Evolutionary conservation across 37 sponge, comb jelly and placozoan genomes (phyloP), one percentile per base, ranked within the genome.

Genomic region (Geodia barretti): DNA sequence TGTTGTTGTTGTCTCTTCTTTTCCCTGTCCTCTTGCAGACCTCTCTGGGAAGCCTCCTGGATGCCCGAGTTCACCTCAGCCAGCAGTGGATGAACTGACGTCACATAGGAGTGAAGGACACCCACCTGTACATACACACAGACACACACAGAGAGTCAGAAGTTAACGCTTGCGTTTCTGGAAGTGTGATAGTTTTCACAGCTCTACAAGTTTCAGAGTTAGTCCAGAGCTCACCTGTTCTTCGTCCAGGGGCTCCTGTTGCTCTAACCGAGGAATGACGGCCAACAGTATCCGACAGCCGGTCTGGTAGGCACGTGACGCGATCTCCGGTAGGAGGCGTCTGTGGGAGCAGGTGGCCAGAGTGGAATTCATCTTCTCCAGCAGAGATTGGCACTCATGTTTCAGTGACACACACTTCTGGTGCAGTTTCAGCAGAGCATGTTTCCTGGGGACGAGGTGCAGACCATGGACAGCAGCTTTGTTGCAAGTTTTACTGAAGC

Each of bases 31-130:
- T 71, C 76, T 30, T 39, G 60, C 23, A 74, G 63, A 23, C 70
- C 82, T 58, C 62, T 38, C 75, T 71, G 37, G 24, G 76, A 63
- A 24, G 61, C 67, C 39, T 81, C 68, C 54, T 82, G 62, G 19
- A 82, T 63, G 8, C 73, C 39, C 0, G 30, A 2, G 40, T 72
- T 63, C 4, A 86, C 5, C 41, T 70, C 70, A 24, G 39, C 72
- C 26, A 83, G 67, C 25, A 33, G 32, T 4, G 83, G 65, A 17
- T 37, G 64, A 23, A 39, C 66, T 1, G 23, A 61, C 32, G 74
- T 42, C 41, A 83, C 5, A 21, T 24, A 30, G 30, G 67, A 60
- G 4, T 40, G 37, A 36, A 58, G 34, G 41, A 32, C 47, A 31
- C 61, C 32, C 35, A 79, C 47, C 79, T 73, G 30, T 19, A 72